A percentile compares a stretch with the other conserved stretches of the same genome.
Conservation (phyloP, 2,888 invertebrate species). For the Xanthorhoe designata region DNA sequence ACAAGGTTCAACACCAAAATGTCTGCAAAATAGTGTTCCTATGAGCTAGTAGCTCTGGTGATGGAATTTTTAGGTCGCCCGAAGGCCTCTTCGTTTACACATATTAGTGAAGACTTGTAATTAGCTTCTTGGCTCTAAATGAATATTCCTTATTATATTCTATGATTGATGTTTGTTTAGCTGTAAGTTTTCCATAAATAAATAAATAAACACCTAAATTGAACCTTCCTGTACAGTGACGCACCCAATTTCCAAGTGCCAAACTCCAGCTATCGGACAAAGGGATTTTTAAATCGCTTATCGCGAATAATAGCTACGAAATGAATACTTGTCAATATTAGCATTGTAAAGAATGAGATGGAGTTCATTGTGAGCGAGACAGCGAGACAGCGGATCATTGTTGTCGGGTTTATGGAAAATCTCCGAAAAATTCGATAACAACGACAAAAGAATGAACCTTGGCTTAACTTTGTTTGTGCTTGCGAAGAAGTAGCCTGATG, state of each 20-base stretch:
- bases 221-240: constrained; percentile 10
- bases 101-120: too few relatives aligned
- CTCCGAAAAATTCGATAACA: constrained; percentile 54
- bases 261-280: constrained; percentile 31
- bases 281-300: constrained; percentile 36
- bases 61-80: too few relatives aligned
- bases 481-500: constrained; percentile 9
- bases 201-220: not conserved
- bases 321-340: constrained; percentile 53
- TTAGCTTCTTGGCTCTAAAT: too few relatives aligned
- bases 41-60: too few relatives aligned
- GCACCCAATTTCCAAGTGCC: constrained; percentile 34
- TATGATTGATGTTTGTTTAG: too few relatives aligned
- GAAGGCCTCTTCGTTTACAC: too few relatives aligned
- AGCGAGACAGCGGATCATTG: constrained; percentile 49
- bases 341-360: constrained; percentile 51
- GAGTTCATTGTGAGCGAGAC: constrained; percentile 54
- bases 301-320: constrained; percentile 47
- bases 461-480: constrained; percentile 16
- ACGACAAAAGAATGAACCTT: constrained; percentile 36
- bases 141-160: too few relatives aligned
- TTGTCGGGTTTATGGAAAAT: constrained; percentile 55
- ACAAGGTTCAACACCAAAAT: too few relatives aligned
- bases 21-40: too few relatives aligned
- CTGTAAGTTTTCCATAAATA: too few relatives aligned